phyloP scores from a whole-genome alignment of 2,888 invertebrate genomes.

The Eumacrocentrus americanus region DNA sequence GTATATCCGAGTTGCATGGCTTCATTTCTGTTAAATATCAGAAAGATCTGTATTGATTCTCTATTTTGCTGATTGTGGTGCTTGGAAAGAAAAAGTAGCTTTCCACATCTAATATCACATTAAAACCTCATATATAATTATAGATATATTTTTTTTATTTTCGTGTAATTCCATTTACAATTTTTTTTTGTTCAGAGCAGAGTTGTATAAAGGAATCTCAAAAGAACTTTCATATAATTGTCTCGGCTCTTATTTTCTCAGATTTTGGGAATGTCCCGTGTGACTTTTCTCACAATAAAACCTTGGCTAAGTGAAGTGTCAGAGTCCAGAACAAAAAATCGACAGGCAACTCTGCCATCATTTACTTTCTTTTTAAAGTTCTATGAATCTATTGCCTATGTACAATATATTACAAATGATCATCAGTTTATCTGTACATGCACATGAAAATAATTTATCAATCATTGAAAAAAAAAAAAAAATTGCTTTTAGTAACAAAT shows the following conservation, averaged over 20 bases:
- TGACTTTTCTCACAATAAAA: background rate
- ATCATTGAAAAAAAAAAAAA: too few relatives aligned
- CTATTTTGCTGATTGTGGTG: constrained; percentile 4
- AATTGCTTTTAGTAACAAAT: constrained; percentile 12
- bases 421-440: constrained; percentile 45
- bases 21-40: constrained; percentile 17
- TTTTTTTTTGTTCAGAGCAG: background rate
- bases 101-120: constrained; percentile 35
- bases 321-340: too few relatives aligned
- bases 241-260: background rate
- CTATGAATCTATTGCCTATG: constrained; percentile 52
- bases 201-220: constrained; percentile 1
- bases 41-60: background rate
- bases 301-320: background rate
- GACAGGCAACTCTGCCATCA: background rate
- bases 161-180: background rate
- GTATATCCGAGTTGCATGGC: constrained; percentile 22
- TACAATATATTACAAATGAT: constrained; percentile 59
- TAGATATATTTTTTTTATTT: constrained; percentile 15
- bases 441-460: constrained; percentile 48
- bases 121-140: constrained; percentile 32
- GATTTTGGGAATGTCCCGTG: constrained; percentile 9
- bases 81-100: constrained; percentile 15
- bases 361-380: constrained; percentile 32
- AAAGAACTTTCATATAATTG: constrained; percentile 13